phyloP scores from a whole-genome alignment of 1,140 invertebrate genomes.

The Drosophila neocordata region DNA sequence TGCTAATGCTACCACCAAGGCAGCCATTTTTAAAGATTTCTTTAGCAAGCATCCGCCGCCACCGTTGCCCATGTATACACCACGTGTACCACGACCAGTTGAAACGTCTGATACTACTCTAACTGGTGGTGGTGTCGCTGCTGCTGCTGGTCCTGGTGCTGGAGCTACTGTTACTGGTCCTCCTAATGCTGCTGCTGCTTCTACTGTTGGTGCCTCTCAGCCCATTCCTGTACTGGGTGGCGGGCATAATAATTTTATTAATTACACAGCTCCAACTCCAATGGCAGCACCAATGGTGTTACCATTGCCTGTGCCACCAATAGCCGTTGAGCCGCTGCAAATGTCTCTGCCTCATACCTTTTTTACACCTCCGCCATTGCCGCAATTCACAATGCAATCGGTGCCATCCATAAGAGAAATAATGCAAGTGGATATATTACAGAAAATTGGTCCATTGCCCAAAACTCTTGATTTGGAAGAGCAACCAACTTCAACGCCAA shows the following conservation, averaged over 20 bases:
- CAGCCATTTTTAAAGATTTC: conserved; percentile 59
- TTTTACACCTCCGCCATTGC: conserved; percentile 61
- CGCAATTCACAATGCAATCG: conserved; percentile 47
- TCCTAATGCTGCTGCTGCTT: neutral
- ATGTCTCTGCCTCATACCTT: conserved; percentile 13
- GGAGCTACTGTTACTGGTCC: neutral
- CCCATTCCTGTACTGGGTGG: conserved; percentile 21
- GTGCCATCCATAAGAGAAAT: conserved; percentile 60
- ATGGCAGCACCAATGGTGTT: conserved; percentile 29
- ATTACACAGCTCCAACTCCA: conserved; percentile 26
- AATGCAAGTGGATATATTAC: conserved; percentile 68
- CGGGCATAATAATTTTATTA: conserved; percentile 35
- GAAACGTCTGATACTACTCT: neutral
- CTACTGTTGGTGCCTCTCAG: neutral
- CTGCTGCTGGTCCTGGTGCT: neutral
- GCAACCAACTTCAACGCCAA: neutral
- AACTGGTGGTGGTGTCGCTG: neutral
- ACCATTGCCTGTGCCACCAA: conserved; percentile 13
- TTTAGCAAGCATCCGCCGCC: conserved; percentile 66
- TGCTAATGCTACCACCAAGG: conserved; percentile 38
- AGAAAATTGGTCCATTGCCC: conserved; percentile 61
- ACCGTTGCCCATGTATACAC: conserved; percentile 31
- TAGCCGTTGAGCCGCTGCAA: conserved; percentile 5
- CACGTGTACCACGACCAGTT: conserved; percentile 26
- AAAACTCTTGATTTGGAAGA: conserved; percentile 64